Conservation (phyloP, 2,113 vertebrate species). For the Piprites chloris region DNA sequence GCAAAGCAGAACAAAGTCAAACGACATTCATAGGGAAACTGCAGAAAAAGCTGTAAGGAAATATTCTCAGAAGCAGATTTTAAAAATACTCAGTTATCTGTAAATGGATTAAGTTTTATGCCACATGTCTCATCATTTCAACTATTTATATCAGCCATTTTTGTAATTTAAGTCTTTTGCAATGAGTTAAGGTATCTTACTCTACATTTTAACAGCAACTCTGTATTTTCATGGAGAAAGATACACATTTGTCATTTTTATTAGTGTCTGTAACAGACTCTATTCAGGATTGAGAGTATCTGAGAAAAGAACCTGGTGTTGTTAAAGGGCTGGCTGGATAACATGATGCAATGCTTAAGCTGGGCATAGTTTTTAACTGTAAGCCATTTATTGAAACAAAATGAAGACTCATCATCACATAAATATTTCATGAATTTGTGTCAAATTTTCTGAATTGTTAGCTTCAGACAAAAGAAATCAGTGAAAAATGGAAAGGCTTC, state of each 20-base stretch:
- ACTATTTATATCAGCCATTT: conserved; percentile 10
- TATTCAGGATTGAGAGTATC: neutral
- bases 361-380: neutral
- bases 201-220: conserved; percentile 13
- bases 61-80: neutral
- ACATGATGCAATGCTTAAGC: conserved; percentile 2
- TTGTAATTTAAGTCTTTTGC: conserved; percentile 38
- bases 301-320: neutral
- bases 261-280: neutral
- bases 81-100: neutral
- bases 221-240: conserved; percentile 31
- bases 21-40: neutral
- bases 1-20: neutral
- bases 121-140: neutral
- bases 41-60: neutral
- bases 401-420: conserved; percentile 53
- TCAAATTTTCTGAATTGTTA: conserved; percentile 57
- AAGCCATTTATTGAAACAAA: conserved; percentile 29
- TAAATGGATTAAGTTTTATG: neutral
- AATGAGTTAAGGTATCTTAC: neutral
- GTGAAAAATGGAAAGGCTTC: conserved; percentile 47
- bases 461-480: conserved; percentile 65
- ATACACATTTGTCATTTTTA: conserved; percentile 34
- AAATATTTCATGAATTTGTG: conserved; percentile 59
- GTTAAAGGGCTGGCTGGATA: neutral